Evolutionary conservation across 2,113 vertebrate species (phyloP).

Genomic region (Sprattus sprattus): DNA sequence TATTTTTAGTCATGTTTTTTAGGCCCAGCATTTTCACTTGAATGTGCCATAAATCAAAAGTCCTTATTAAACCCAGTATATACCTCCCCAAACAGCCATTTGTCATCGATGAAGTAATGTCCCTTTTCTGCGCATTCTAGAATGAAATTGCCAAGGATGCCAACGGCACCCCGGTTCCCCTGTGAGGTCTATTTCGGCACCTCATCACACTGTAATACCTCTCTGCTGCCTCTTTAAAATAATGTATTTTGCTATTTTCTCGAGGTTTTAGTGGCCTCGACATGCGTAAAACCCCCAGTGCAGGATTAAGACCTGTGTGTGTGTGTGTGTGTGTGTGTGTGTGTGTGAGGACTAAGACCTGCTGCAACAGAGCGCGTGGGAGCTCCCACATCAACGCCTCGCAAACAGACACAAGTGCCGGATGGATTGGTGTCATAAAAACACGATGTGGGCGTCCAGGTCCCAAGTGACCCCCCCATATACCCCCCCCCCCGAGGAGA

Average conservation of each 20-base stretch:
- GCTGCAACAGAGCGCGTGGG: background rate
- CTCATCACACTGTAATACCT: background rate
- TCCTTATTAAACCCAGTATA: slow-evolving; percentile 4
- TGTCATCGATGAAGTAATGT: background rate
- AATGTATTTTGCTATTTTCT: background rate
- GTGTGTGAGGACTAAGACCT: no score
- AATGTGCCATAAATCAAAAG: slow-evolving; percentile 8
- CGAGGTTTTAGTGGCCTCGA: slow-evolving; percentile 1
- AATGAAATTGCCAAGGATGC: background rate
- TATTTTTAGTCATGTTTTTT: background rate
- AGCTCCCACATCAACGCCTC: slow-evolving; percentile 15
- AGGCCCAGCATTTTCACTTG: background rate
- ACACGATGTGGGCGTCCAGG: background rate
- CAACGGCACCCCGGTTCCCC: background rate
- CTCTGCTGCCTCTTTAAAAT: background rate
- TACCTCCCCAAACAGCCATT: slow-evolving; percentile 7
- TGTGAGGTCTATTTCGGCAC: background rate
- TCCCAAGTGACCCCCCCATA: background rate
- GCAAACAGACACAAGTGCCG: background rate
- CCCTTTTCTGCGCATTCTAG: background rate
- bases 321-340: no score
- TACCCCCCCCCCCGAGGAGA: background rate
- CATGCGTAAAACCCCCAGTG: background rate
- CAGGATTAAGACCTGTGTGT: slow-evolving; percentile 1
- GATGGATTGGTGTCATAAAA: background rate